Conservation (phyloP, 2,113 vertebrate genomes). For the Castor canadensis region DNA sequence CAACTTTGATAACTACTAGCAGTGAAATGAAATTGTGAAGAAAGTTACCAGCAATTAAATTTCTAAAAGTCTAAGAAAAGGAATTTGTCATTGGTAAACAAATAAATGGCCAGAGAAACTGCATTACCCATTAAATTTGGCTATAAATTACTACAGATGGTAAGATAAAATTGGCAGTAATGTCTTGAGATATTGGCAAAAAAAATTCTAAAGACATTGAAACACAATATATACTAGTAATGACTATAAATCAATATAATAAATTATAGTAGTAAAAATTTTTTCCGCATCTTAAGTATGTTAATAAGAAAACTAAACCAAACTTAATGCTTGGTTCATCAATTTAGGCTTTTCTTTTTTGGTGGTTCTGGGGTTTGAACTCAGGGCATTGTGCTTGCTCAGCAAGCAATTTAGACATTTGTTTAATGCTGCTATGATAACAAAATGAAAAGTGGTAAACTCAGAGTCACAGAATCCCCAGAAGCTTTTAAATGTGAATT, state of each 20-base stretch:
- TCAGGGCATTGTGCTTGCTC: too few relatives aligned
- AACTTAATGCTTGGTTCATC: too few relatives aligned
- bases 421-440: neutral
- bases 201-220: neutral
- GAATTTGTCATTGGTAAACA: neutral
- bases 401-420: neutral
- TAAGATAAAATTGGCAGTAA: neutral
- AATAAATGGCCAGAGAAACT: neutral
- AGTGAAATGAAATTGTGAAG: neutral
- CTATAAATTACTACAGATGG: neutral
- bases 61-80: neutral
- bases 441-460: neutral
- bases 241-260: neutral
- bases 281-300: neutral
- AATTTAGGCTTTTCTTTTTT: too few relatives aligned
- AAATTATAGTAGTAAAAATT: neutral
- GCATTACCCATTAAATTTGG: neutral
- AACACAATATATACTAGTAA: too few relatives aligned
- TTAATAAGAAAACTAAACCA: neutral
- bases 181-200: neutral
- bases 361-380: too few relatives aligned
- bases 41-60: neutral
- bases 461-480: neutral
- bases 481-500: neutral
- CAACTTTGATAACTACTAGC: neutral